A percentile compares a stretch with the other conserved stretches of the same genome.
phyloP scores from a whole-genome alignment of 30 jellyfish, hydroid and myxozoan species.

The Turritopsis dohrnii region DNA sequence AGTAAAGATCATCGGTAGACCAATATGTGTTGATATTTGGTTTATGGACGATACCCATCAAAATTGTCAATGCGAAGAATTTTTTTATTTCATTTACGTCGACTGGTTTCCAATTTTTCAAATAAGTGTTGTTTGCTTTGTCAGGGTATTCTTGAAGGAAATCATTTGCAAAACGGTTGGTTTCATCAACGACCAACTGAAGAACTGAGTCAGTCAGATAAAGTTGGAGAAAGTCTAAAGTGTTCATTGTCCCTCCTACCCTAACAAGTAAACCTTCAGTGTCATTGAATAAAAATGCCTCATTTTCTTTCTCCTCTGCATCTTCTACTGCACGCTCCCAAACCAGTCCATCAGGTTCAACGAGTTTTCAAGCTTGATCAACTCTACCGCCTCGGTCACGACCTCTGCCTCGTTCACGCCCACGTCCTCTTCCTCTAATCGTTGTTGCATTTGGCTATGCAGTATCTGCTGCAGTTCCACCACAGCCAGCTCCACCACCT shows the following conservation, averaged over 20 bases:
- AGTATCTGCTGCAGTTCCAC: no score
- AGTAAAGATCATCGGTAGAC: no score
- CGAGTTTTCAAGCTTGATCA: no score
- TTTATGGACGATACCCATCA: background rate
- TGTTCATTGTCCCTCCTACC: conserved; percentile 5
- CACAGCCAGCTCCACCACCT: no score
- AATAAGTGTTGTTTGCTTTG: background rate
- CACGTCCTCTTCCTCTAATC: no score
- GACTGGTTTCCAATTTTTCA: background rate
- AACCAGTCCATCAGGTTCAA: no score
- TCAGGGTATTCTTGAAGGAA: background rate
- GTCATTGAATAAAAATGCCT: background rate
- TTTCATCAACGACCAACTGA: background rate
- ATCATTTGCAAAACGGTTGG: background rate
- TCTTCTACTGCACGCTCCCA: no score
- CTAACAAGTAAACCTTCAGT: no score
- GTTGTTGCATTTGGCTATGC: no score
- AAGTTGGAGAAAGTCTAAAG: background rate
- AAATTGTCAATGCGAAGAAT: background rate
- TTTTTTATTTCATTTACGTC: background rate
- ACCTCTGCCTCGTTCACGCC: no score
- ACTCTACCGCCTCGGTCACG: no score
- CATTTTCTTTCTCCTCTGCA: conserved; percentile 3
- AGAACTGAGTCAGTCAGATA: background rate
- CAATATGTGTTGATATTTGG: no score